Evolutionary conservation across 2,113 vertebrate genomes (phyloP).

Genomic region (Mustela lutreola): DNA sequence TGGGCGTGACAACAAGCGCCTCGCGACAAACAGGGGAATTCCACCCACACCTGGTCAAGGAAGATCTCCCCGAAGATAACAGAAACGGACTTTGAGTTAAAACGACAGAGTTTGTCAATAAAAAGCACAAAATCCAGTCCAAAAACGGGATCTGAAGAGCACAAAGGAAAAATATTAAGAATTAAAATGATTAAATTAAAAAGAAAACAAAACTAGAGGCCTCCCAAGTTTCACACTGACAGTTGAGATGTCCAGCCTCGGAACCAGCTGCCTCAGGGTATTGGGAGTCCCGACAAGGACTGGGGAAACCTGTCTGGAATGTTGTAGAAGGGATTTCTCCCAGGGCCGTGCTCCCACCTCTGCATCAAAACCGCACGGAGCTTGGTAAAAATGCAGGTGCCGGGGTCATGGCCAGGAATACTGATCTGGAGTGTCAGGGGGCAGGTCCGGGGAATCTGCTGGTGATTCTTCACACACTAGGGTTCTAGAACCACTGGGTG

Average conservation of each 20-base stretch:
- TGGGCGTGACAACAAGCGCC: background rate
- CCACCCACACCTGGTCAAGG: background rate
- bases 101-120: background rate
- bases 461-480: background rate
- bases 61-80: background rate
- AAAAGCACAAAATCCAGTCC: slow-evolving; percentile 21
- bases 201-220: background rate
- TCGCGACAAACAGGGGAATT: background rate
- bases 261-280: background rate
- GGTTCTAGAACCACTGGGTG: background rate
- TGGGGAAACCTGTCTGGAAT: background rate
- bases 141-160: background rate
- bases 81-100: background rate
- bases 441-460: background rate
- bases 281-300: accelerated
- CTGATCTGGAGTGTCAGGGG: accelerated
- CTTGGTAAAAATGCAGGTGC: background rate
- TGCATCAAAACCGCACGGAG: background rate
- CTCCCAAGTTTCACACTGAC: background rate
- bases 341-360: background rate
- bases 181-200: background rate
- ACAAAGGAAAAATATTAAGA: background rate
- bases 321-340: background rate
- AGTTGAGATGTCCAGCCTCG: background rate
- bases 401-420: background rate